These are phyloP conservation scores for Ceratina calcarata DNA, from an alignment of 1,140 invertebrate genomes.

Conservation along the genomic window DNA sequence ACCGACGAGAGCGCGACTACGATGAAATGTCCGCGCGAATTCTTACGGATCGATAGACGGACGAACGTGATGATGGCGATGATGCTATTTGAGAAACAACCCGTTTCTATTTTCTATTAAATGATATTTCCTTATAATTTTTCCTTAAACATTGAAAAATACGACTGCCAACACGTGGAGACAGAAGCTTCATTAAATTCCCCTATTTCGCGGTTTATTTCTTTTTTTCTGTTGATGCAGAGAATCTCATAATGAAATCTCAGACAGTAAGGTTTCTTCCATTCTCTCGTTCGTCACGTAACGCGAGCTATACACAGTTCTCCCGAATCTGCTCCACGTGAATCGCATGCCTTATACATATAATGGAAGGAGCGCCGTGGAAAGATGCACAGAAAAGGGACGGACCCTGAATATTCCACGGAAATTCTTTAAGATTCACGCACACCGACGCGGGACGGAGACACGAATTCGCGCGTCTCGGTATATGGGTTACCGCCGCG, in stretches of 20 bases:
- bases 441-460: constrained; percentile 17
- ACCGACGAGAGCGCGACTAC: no score
- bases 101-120: no score
- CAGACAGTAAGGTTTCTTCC: constrained; percentile 31
- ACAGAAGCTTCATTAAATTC: constrained; percentile 17
- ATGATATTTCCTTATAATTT: no score
- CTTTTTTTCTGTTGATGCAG: not conserved
- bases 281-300: constrained; percentile 42
- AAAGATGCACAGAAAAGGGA: constrained; percentile 9
- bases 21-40: not conserved
- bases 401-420: constrained; percentile 28
- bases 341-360: constrained; percentile 41
- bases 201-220: not conserved
- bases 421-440: constrained; percentile 43
- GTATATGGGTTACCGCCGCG: not conserved
- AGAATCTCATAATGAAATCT: constrained; percentile 31
- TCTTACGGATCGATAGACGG: constrained; percentile 2
- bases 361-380: constrained; percentile 33
- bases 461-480: not conserved
- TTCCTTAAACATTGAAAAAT: no score
- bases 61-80: not conserved
- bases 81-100: not conserved
- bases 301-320: constrained; percentile 9
- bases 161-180: no score
- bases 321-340: constrained; percentile 45